Percentiles rank a stretch among this genome's conserved stretches.
Evolutionary conservation across 2,113 vertebrate species (phyloP).

Genomic region (Athene cunicularia): DNA sequence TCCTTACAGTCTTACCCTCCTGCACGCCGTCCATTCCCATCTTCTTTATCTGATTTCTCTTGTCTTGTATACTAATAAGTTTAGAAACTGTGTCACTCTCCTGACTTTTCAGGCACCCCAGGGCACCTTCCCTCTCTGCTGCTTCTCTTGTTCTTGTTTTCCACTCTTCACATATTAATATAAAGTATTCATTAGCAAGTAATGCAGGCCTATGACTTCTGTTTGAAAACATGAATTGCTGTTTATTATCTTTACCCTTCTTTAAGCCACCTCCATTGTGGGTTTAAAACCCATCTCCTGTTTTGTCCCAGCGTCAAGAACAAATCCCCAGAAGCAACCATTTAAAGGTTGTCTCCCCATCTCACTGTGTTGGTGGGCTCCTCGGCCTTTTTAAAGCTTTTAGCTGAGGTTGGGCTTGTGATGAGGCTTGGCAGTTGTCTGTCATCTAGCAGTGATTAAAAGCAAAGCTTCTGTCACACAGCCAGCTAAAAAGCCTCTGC

Average conservation of each 20-base stretch:
- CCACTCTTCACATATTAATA: background rate
- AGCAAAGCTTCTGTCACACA: background rate
- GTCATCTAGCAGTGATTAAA: background rate
- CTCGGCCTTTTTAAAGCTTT: background rate
- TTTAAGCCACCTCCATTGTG: background rate
- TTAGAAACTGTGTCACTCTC: background rate
- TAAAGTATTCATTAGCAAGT: background rate
- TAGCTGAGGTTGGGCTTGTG: background rate
- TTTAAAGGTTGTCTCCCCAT: background rate
- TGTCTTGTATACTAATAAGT: background rate
- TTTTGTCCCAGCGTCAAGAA: background rate
- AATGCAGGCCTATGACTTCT: background rate
- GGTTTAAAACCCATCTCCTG: background rate
- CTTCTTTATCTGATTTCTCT: background rate
- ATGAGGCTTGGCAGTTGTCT: background rate
- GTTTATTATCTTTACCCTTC: background rate
- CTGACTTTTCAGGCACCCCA: background rate
- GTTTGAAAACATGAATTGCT: background rate
- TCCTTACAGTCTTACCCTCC: background rate
- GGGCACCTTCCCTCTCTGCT: background rate
- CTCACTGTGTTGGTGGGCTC: background rate
- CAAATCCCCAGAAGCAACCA: background rate
- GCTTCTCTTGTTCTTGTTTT: background rate
- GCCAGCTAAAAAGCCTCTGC: background rate
- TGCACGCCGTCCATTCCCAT: background rate